Base-by-base conservation (phyloP, 1,140 invertebrate species). In the Drosophila repleta region DNA sequence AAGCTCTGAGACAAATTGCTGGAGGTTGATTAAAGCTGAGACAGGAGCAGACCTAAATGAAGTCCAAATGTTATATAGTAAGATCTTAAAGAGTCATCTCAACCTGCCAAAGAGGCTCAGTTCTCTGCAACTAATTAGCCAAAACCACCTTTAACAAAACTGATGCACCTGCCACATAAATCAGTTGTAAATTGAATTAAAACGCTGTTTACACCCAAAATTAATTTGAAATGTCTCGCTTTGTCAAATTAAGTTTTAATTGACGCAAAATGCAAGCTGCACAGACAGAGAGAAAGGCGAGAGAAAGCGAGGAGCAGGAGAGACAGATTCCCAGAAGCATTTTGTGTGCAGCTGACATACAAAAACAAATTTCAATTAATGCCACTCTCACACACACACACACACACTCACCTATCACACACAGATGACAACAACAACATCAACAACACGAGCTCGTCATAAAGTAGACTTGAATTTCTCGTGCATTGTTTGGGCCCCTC, bases 211-310 rank as follows among this genome's bases (percentile, higher is more conserved):
- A 83, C 70, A 76, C 63, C 63, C 49, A 63, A 76, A 88, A 87
- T 88, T 87, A 88, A 87, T 88, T 88, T 81, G 71, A 82, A 85
- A 87, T 82, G 79, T 83, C 75, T 88, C 76, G 83, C 83, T 87
- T 87, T 88, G 83, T 88, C 83, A 87, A 88, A 87, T 87, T 87
- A 87, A 83, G 73, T 83, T 87, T 87, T 88, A 87, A 87, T 87
- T 87, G 83, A 79, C 71, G 76, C 72, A 73, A 76, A 83, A 70
- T 53, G 60, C 64, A 53, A 60, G 64, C 68, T 57, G 61, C 32
- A 55, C 11, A 53, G 7, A 41, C 39, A 41, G 39, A 41, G 13
- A 5, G 39, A 41, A 7, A 1, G 39, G 4, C 39, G 5, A 0
- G 39, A 17, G 13, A 1, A n/a, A 8, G 39, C 2, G n/a, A n/a